Base-by-base conservation (phyloP, 2,113 vertebrate genomes). In the Kryptolebias marmoratus region DNA sequence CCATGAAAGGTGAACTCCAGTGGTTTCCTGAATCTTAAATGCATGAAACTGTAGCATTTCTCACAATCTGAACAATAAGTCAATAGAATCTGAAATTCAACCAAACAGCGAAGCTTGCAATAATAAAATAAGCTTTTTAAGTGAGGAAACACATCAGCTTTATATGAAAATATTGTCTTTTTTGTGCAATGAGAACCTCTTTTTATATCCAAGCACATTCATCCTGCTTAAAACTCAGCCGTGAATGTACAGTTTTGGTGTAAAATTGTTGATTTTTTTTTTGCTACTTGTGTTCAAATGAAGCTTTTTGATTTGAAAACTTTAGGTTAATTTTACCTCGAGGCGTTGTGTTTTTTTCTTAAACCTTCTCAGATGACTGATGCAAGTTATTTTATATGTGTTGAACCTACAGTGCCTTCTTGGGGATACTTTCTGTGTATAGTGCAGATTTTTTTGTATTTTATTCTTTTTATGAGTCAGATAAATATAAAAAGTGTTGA, bases 351-450 rank as follows among this genome's bases (percentile, higher is more conserved):
- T 22, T 45, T 56, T 12, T 62, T 80, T 78, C 71, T 79, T 61
- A 64, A 80, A 65, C 66, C 27, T 54, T 77, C 49, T n/a, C 58
- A 78, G 55, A 68, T 73, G 62, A 85, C 67, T 79, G 62, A 80
- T 81, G 76, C 79, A 79, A 73, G 79, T 73, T 13, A 71, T 78
- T 83, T 81, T 81, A 78, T 87, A 89, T 87, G 72, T 83, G 67
- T 85, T 79, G 89, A 89, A 92, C 91, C 95, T 93, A 91, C 88
- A 92, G 96, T 98, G 97, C 96, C 97, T 98, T 96, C 82, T 11
- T 87, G 88, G 77, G 90, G 2, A 18, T 81, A 90, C 78, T 91
- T 89, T 86, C 86, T 94, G 55, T 86, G 64, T 79, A 75, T 64
- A 68, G 68, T 75, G 13, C 73, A 22, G 22, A 22, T 73, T 68